Evolutionary conservation across 2,888 invertebrate species (phyloP).

Genomic region (Chelonus formosanus): DNA sequence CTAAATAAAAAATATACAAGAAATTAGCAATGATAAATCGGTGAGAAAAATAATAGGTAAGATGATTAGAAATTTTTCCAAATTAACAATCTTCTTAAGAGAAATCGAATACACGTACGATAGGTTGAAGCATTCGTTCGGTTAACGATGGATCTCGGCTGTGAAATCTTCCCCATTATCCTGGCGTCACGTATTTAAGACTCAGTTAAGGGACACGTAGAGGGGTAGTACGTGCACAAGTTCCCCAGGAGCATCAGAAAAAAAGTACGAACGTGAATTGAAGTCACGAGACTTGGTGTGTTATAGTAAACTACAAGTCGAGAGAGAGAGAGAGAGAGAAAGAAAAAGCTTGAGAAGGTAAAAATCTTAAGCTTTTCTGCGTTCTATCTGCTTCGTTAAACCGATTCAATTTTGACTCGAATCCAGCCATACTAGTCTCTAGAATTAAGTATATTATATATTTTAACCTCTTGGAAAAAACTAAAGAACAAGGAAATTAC

Average conservation of each 20-base stretch:
- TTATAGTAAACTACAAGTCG: slow-evolving; percentile 20
- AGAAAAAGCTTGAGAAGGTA: slow-evolving; percentile 9
- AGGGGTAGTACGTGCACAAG: slow-evolving; percentile 37
- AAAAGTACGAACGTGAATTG: slow-evolving; percentile 32
- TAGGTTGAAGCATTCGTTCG: slow-evolving; percentile 37
- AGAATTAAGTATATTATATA: neutral
- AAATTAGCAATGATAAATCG: neutral
- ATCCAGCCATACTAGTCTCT: slow-evolving; percentile 22
- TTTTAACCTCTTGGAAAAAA: neutral
- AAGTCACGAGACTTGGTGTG: slow-evolving; percentile 23
- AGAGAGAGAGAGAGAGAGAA: slow-evolving; percentile 9
- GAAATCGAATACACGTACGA: slow-evolving; percentile 36
- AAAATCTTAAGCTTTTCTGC: slow-evolving; percentile 21
- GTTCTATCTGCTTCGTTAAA: slow-evolving; percentile 43
- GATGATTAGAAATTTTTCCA: slow-evolving; percentile 6
- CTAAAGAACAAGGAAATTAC: neutral
- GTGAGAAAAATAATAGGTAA: too few species aligned
- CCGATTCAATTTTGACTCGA: slow-evolving; percentile 39
- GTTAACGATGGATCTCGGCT: slow-evolving; percentile 49
- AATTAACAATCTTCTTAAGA: neutral
- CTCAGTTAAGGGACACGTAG: slow-evolving; percentile 58
- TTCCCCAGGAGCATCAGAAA: slow-evolving; percentile 19
- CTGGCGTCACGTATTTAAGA: slow-evolving; percentile 61
- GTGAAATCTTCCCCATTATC: slow-evolving; percentile 53
- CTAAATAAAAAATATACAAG: too few species aligned